phyloP scores from a whole-genome alignment of 2,888 invertebrate species.

The Cephus rjabovi region DNA sequence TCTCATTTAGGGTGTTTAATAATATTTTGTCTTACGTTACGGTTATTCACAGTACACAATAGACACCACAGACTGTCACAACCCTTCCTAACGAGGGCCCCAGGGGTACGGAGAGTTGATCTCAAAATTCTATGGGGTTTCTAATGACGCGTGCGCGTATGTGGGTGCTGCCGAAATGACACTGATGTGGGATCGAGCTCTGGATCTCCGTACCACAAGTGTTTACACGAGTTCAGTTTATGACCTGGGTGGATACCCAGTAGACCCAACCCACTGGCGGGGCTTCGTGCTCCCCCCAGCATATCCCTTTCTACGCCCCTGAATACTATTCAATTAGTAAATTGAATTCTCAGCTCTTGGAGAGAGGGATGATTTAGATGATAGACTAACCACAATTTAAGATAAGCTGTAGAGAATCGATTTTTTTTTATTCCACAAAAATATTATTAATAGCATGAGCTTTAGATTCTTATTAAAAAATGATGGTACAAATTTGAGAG shows the following conservation, averaged over 20 bases:
- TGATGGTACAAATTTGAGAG: not conserved
- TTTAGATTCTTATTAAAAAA: not conserved
- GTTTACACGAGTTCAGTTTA: constrained; percentile 12
- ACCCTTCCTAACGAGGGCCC: not conserved
- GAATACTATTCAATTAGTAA: constrained; percentile 58
- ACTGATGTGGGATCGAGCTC: constrained; percentile 38
- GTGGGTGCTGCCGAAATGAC: constrained; percentile 45
- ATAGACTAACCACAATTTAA: not conserved
- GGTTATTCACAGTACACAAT: not conserved
- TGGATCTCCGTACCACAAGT: constrained; percentile 6
- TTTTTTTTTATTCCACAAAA: not conserved
- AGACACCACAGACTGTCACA: not conserved
- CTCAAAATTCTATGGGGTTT: constrained; percentile 3
- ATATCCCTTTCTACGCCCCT: constrained; percentile 13
- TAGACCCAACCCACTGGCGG: constrained; percentile 32
- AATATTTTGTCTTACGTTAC: not conserved
- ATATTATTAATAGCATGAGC: not conserved
- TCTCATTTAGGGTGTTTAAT: not conserved
- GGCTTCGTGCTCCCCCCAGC: constrained; percentile 2
- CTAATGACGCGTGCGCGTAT: constrained; percentile 41
- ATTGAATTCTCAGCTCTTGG: constrained; percentile 39
- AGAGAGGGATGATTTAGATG: not conserved
- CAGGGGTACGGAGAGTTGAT: not conserved
- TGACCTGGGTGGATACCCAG: constrained; percentile 28
- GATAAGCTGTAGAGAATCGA: not conserved